Base-by-base conservation (phyloP, 2,113 vertebrate species). In the Brachyhypopomus occidentalis region DNA sequence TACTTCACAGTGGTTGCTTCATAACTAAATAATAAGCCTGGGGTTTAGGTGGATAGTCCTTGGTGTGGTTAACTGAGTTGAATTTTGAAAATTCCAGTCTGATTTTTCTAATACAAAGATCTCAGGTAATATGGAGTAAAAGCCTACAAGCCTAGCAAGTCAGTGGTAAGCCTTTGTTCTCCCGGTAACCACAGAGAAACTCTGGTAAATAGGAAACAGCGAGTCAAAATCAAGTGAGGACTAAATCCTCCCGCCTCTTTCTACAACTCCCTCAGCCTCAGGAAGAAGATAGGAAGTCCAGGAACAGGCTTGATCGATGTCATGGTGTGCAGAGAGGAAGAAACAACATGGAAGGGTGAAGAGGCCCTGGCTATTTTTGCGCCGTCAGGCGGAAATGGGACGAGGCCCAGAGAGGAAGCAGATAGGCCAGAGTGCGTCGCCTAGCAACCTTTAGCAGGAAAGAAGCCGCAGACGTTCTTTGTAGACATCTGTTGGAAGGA, bases 271-370 rank as follows among this genome's bases (percentile, higher is more conserved):
- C 78, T 64, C 64, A 34, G 90, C 45, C 89, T 88, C 92, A 93
- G 94, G 95, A 95, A 97, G 96, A 91, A 94, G 95, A 95, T 94
- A 96, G 93, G 93, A 95, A 94, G 92, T 93, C 90, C 92, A 90
- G 92, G 92, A 94, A 93, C 90, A 94, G 88, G 92, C 90, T 94
- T 95, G 95, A 96, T 94, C 92, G 93, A 95, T 94, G 95, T 94
- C 93, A 92, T 94, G 88, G 91, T 92, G 90, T 75, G 92, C 81
- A 89, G 87, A 93, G 90, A 95, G 93, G 92, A 96, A 96, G 95
- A 95, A 95, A 93, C 89, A 92, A 93, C 91, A 85, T 85, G 90
- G 79, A 90, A 89, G 91, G 92, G 92, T 89, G 89, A 89, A 88
- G 79, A 81, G 84, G 79, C 85, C 86, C 90, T 87, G 88, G 95